A percentile compares a stretch with the other conserved stretches of the same genome.
These are phyloP conservation scores for Falco columbarius DNA, from an alignment of 2,797 vertebrate species.

Conservation along the genomic window DNA sequence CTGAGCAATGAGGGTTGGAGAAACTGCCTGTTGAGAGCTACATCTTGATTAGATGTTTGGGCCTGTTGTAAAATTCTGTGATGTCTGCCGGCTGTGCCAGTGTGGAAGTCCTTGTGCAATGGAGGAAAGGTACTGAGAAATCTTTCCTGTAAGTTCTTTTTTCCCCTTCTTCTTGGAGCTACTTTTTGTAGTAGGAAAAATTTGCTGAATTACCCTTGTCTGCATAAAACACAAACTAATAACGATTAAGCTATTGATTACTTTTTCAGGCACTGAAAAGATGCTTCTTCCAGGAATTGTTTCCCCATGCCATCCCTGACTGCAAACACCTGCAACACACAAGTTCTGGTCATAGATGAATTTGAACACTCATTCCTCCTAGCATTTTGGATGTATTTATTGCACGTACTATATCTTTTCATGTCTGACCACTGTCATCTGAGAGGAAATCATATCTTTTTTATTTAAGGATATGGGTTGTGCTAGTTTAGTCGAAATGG, in stretches of 20 bases:
- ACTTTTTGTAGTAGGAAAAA: background rate
- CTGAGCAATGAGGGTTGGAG: background rate
- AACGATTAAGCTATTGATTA: background rate
- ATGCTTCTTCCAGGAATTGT: background rate
- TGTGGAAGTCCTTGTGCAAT: background rate
- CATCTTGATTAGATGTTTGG: background rate
- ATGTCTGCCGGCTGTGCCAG: background rate
- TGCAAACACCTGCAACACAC: background rate
- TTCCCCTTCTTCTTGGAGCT: background rate
- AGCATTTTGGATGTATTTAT: background rate
- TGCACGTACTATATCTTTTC: background rate
- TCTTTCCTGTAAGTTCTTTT: background rate
- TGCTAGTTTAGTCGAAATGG: background rate
- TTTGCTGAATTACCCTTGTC: background rate
- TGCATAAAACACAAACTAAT: background rate
- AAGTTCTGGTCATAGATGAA: background rate
- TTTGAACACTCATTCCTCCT: background rate
- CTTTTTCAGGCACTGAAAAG: background rate
- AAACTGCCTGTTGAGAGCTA: background rate
- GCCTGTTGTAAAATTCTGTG: background rate
- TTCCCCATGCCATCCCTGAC: background rate
- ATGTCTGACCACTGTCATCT: slow-evolving; percentile 13
- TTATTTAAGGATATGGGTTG: background rate
- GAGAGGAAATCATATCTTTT: background rate
- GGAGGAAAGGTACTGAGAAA: background rate